Evolutionary conservation across 2,797 vertebrate genomes (phyloP), one percentile per base, ranked within the genome.

Genomic region (Brachymystax lenok): DNA sequence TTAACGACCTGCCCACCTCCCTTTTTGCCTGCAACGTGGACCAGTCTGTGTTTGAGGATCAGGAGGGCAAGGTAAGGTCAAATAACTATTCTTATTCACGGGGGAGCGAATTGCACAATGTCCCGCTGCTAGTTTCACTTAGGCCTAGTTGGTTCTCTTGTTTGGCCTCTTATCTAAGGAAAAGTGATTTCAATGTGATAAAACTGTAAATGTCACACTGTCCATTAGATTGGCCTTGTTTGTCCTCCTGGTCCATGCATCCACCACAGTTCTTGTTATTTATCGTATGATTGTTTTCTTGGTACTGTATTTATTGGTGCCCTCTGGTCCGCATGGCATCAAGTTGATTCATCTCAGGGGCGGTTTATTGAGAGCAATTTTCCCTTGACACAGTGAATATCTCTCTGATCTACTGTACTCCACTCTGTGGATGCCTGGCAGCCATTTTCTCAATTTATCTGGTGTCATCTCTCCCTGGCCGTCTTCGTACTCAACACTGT

Each of bases 1-100:
- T 96, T 93, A 96, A 94, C 0, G 95, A 96, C 79, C 95, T 96
- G 28, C 95, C 95, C 1, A 95, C 93, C 59, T 93, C 95, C 0
- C 85, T 96, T 71, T 96, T 96, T 17, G 95, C 95, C 0, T 96
- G 95, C 86, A 96, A 96, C 0, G 95, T 96, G 72, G 95, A 96
- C 91, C 95, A 96, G 86, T 95, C 95, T 0, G 95, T 96, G 76
- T 96, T 96, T 84, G 94, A 96, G 91, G 94, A 94, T 69, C 93
- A 92, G 77, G 92, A 94, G 73, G 93, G 92, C 80, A 96, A 95
- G 95, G 95, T 96, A 95, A 76, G 33, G 51, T 30, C 69, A 27
- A 52, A 54, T 50, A 50, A 52, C 50, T 54, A 4, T 19, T 40
- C 19, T 50, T n/a, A 24, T 21, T 12, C 35, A 70, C 19, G 1